phyloP scores from a whole-genome alignment of 2,113 vertebrate genomes.

The Vulpes ferrilata region DNA sequence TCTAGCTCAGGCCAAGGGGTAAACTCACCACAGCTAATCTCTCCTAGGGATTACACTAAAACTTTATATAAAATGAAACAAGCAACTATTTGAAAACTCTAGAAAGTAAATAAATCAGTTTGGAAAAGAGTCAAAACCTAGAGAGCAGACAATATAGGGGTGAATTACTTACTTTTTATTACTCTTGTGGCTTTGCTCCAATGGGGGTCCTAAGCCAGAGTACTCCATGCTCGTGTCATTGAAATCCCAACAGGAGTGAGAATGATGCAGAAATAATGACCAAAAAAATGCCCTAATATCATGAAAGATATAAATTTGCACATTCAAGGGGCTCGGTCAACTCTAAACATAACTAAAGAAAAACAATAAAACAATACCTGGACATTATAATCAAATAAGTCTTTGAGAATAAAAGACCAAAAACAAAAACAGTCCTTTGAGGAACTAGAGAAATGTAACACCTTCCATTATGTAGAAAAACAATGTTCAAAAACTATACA shows the following conservation, averaged over 20 bases:
- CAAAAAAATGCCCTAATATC: background rate
- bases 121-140: background rate
- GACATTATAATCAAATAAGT: background rate
- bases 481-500: background rate
- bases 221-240: fast-evolving
- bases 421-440: background rate
- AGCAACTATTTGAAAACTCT: background rate
- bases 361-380: background rate
- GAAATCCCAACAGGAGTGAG: too few relatives aligned
- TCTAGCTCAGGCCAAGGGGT: background rate
- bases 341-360: background rate
- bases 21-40: background rate
- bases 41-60: background rate
- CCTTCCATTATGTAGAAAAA: fast-evolving
- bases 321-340: background rate
- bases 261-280: background rate
- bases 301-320: background rate
- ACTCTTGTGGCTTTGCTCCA: background rate
- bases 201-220: fast-evolving
- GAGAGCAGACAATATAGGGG: fast-evolving
- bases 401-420: background rate
- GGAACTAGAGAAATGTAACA: background rate
- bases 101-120: background rate
- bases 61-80: background rate
- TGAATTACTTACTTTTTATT: background rate